Evolutionary conservation across 2,797 vertebrate genomes (phyloP).

Genomic region (Catamblyrhynchus diadema): DNA sequence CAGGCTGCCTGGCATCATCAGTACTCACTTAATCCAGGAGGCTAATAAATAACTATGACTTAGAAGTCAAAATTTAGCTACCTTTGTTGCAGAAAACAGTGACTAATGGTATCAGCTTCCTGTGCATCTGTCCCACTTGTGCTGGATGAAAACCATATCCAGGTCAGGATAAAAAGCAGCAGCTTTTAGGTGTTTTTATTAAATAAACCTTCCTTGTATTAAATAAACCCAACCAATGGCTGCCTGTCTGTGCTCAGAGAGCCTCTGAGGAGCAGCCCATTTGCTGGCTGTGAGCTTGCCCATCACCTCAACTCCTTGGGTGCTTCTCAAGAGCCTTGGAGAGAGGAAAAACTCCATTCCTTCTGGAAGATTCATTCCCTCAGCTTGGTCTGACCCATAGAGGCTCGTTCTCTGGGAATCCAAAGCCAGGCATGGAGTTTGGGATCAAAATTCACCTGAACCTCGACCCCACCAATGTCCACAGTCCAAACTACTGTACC

Average conservation of each 20-base stretch:
- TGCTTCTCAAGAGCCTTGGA: not conserved
- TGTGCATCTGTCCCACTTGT: not conserved
- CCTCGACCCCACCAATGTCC: fast-evolving
- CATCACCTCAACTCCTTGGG: not conserved
- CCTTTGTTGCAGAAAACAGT: not conserved
- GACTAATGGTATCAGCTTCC: not conserved
- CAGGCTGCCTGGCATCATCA: not conserved
- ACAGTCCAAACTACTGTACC: not conserved
- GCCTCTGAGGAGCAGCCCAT: not conserved
- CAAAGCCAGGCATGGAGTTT: not conserved
- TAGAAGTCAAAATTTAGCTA: not conserved
- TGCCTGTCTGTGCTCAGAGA: not conserved
- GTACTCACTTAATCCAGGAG: not conserved
- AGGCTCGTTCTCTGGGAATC: not conserved
- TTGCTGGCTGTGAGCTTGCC: not conserved
- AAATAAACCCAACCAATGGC: not conserved
- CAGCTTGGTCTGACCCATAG: fast-evolving
- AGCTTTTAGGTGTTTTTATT: not conserved
- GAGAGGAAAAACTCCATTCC: not conserved
- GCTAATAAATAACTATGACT: not conserved
- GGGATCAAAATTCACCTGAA: not conserved
- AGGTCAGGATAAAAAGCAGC: not conserved
- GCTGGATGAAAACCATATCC: not conserved
- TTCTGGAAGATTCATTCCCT: not conserved
- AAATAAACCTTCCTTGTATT: not conserved